phyloP scores from a whole-genome alignment of 2,113 vertebrate genomes.

The Lepus timidus region DNA sequence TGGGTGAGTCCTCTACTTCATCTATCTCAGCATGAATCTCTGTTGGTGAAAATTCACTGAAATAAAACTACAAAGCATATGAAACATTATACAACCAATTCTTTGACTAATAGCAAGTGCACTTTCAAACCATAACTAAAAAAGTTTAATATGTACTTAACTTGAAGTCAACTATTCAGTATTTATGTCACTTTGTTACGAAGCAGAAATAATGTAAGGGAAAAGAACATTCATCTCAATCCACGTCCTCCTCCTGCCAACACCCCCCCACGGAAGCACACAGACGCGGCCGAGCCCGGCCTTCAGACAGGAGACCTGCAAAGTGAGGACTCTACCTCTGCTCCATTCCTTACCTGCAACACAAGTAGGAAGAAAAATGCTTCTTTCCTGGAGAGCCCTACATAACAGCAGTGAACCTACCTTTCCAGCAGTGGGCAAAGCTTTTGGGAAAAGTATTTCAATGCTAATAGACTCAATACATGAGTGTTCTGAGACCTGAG shows the following conservation, averaged over 20 bases:
- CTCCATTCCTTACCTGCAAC: conserved; percentile 9
- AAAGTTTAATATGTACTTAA: background rate
- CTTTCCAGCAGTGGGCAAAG: background rate
- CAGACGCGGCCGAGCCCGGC: background rate
- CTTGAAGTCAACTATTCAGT: conserved; percentile 23
- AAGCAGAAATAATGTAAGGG: background rate
- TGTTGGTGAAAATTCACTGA: conserved; percentile 24
- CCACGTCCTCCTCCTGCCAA: background rate
- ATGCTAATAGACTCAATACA: background rate
- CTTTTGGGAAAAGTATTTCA: background rate
- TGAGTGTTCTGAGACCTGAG: background rate
- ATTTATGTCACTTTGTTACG: conserved; percentile 26
- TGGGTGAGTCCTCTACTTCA: background rate
- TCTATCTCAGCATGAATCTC: background rate
- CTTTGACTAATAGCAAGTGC: background rate
- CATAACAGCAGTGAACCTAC: background rate
- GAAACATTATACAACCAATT: background rate
- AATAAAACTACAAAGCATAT: conserved; percentile 24
- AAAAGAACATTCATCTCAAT: conserved; percentile 1
- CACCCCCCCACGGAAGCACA: background rate
- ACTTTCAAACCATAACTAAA: conserved; percentile 45
- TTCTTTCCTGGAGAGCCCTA: background rate
- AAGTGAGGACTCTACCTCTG: background rate
- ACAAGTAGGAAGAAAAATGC: background rate
- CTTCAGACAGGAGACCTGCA: background rate